Conservation (phyloP, 2,113 vertebrate species). For the Ariopsis seemanni region DNA sequence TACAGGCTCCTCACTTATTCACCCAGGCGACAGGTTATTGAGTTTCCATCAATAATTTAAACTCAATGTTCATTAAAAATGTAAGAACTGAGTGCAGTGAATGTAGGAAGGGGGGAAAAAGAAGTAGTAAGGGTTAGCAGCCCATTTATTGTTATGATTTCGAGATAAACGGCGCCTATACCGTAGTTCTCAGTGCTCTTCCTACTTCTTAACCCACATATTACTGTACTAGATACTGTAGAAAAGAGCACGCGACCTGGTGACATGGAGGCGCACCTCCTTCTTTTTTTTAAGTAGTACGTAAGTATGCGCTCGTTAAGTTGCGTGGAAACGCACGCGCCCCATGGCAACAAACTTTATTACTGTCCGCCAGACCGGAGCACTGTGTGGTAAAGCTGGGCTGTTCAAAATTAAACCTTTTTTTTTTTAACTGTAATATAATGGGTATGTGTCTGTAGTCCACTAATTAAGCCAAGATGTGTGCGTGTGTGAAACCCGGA, state of each 20-base stretch:
- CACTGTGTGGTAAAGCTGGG: background rate
- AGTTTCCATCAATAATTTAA: slow-evolving; percentile 6
- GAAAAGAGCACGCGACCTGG: background rate
- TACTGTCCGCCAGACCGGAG: background rate
- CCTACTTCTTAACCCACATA: background rate
- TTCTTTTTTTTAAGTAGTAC: background rate
- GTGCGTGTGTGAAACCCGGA: slow-evolving; percentile 18
- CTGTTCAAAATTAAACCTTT: background rate
- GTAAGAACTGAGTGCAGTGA: background rate
- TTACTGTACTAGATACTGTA: background rate
- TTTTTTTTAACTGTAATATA: background rate
- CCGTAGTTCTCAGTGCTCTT: background rate
- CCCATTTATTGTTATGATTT: background rate
- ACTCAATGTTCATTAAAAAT: background rate
- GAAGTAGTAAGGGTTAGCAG: background rate
- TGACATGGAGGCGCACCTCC: background rate
- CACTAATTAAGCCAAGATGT: slow-evolving; percentile 13
- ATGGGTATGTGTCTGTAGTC: background rate
- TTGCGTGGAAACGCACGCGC: slow-evolving; percentile 22
- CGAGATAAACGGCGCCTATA: background rate
- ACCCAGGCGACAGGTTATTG: background rate
- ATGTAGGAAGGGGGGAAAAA: no score
- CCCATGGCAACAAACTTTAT: slow-evolving; percentile 41
- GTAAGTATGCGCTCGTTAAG: background rate
- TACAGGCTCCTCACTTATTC: background rate